These are phyloP conservation scores for Cecidostiba fungosa DNA, from an alignment of 2,888 invertebrate genomes.

Conservation along the genomic window DNA sequence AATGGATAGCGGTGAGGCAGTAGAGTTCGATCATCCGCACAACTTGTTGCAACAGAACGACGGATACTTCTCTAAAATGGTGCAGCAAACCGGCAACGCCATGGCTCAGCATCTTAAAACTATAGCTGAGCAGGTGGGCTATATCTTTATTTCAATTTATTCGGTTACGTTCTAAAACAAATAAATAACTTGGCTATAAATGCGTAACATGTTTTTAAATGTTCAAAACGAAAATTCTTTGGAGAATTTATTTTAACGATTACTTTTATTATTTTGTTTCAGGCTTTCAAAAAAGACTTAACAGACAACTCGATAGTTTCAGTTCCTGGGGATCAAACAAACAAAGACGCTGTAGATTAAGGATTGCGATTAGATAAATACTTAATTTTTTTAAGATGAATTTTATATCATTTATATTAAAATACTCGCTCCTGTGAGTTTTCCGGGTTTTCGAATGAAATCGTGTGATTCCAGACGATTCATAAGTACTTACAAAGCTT, in stretches of 20 bases:
- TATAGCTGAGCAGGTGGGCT: slow-evolving; percentile 49
- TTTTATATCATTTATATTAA: slow-evolving; percentile 35
- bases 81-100: slow-evolving; percentile 83
- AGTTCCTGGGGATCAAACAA: slow-evolving; percentile 42
- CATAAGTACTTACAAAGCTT: neutral
- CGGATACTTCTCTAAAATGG: slow-evolving; percentile 86
- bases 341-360: slow-evolving; percentile 1
- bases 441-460: neutral
- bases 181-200: neutral
- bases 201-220: too few relatives aligned
- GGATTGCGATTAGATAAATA: neutral
- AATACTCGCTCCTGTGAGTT: neutral
- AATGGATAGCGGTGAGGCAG: slow-evolving; percentile 89
- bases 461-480: neutral
- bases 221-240: too few relatives aligned
- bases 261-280: slow-evolving; percentile 14
- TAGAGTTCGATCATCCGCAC: slow-evolving; percentile 88
- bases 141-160: neutral
- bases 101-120: slow-evolving; percentile 55
- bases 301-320: neutral
- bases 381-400: neutral
- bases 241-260: neutral
- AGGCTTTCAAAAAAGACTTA: slow-evolving; percentile 56
- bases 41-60: slow-evolving; percentile 84
- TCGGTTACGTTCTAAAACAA: neutral